Base-by-base conservation (phyloP, 2,113 vertebrate species). In the Cochlearius cochlearius region DNA sequence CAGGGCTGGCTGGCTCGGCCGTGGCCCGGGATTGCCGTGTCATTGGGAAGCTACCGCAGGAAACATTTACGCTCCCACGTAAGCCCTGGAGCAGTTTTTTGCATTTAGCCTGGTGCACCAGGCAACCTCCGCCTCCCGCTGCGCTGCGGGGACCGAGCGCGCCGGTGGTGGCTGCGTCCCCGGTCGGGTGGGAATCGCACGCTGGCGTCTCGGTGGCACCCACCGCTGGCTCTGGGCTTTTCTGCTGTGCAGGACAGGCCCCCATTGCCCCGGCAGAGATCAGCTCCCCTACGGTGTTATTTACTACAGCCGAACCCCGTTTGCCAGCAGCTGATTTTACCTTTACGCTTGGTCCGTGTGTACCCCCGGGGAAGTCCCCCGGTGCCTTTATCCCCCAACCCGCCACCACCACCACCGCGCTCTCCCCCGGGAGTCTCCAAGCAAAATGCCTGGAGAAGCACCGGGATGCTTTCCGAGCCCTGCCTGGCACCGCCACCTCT, bases 151-250 rank as follows among this genome's bases (percentile, higher is more conserved):
- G 36, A 34, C 18, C 8, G 12, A 34, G 58, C 74, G 62, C 47
- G 60, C 72, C 29, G 71, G 78, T 30, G 93, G 88, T 88, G 97
- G 93, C 95, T 93, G 74, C 63, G 5, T 88, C 90, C 91, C 77
- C 62, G n/a, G 73, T 59, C 63, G 78, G 77, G 95, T 91, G 91
- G 92, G 96, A 91, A 80, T 74, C 26, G 15, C 17, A 12, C 32
- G 5, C 64, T 22, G 86, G 39, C 45, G 9, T 79, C 82, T 38
- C 74, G 27, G 7, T 36, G 64, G 60, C 30, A 36, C 49, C 91
- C 62, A 83, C 80, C 49, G 56, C 95, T 82, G 92, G 86, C 63
- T 25, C 47, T 52, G 82, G 90, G 92, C 55, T 43, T 56, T 73
- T 85, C 34, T 55, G 67, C 82, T 39, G 14, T 32, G 53, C 90